phyloP scores from a whole-genome alignment of 2,113 vertebrate species.

The Oncorhynchus keta region DNA sequence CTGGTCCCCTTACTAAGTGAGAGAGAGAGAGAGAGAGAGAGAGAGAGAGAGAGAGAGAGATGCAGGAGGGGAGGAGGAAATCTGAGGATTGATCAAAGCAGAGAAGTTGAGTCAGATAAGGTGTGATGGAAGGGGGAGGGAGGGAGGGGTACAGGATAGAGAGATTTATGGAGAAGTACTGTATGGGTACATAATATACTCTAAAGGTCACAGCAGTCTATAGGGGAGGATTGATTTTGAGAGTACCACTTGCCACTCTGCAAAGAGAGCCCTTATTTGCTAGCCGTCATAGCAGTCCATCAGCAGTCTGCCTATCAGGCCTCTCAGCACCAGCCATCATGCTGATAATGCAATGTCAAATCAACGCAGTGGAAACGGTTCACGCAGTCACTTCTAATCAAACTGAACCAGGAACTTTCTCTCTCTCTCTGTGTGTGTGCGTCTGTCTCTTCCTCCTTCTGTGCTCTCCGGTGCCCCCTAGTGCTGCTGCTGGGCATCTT shows the following conservation, averaged over 20 bases:
- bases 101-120: no score
- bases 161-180: conserved; percentile 23
- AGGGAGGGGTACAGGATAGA: not conserved
- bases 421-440: not conserved
- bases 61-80: no score
- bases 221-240: conserved; percentile 34
- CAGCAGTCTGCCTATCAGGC: not conserved
- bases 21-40: no score
- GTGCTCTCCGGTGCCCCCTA: conserved; percentile 47
- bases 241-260: conserved; percentile 24
- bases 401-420: not conserved
- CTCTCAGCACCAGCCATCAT: conserved; percentile 12
- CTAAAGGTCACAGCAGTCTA: conserved; percentile 37
- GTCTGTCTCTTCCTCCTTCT: conserved; percentile 20
- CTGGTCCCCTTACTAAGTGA: not conserved
- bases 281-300: conserved; percentile 20
- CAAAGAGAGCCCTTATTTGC: conserved; percentile 15
- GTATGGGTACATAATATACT: conserved; percentile 31
- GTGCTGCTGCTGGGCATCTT: conserved; percentile 78
- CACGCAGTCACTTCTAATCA: not conserved
- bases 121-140: no score
- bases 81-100: no score
- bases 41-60: not conserved
- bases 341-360: conserved; percentile 16
- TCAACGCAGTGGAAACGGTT: not conserved